phyloP scores from a whole-genome alignment of 1,140 invertebrate genomes.

The Magallana angulata region DNA sequence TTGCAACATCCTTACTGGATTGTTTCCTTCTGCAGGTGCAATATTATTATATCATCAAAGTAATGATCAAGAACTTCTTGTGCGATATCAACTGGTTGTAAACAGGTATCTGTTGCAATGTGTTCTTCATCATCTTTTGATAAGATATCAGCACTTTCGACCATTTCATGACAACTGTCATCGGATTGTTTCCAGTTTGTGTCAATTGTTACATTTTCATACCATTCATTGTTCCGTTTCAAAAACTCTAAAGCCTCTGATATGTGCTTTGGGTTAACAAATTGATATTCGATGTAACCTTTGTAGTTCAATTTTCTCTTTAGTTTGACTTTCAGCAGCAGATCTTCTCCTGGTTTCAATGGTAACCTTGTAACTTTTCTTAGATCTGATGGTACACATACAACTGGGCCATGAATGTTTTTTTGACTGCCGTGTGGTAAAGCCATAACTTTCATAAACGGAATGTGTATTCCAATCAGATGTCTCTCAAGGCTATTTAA shows the following conservation, averaged over 20 bases:
- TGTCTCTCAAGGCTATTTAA: slow-evolving; percentile 42
- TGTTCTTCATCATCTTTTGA: slow-evolving; percentile 35
- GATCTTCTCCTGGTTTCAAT: slow-evolving; percentile 37
- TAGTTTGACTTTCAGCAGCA: slow-evolving; percentile 41
- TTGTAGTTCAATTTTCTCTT: slow-evolving; percentile 53
- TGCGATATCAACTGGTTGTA: slow-evolving; percentile 58
- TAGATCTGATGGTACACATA: slow-evolving; percentile 42
- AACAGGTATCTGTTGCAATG: slow-evolving; percentile 49
- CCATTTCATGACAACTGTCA: neutral
- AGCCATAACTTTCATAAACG: slow-evolving; percentile 39
- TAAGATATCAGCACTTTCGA: neutral
- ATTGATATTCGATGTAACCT: slow-evolving; percentile 42
- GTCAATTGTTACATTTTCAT: neutral
- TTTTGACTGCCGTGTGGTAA: slow-evolving; percentile 36
- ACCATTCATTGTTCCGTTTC: slow-evolving; percentile 49
- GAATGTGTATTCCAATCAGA: slow-evolving; percentile 15
- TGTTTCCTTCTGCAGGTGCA: slow-evolving; percentile 40
- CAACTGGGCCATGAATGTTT: slow-evolving; percentile 37
- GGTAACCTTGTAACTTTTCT: slow-evolving; percentile 40
- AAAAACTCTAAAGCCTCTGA: slow-evolving; percentile 28
- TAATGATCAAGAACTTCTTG: slow-evolving; percentile 54
- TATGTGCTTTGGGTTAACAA: slow-evolving; percentile 45
- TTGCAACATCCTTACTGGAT: slow-evolving; percentile 41
- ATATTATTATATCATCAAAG: slow-evolving; percentile 51
- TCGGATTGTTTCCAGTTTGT: neutral